phyloP scores from a whole-genome alignment of 2,113 vertebrate species.

The Tautogolabrus adspersus region DNA sequence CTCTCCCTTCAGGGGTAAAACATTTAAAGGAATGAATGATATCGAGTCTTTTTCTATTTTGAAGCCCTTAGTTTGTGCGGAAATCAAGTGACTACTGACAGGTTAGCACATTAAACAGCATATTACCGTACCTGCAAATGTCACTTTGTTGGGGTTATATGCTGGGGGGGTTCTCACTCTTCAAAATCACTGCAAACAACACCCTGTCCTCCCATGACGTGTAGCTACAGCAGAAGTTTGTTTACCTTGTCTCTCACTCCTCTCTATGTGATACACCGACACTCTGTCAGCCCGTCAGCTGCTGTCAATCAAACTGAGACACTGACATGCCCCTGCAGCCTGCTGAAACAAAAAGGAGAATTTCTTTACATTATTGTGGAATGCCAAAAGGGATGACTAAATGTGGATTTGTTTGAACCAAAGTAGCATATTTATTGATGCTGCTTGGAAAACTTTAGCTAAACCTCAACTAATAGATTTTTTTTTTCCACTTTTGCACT shows the following conservation, averaged over 20 bases:
- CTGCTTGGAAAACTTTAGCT: not conserved
- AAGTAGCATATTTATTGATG: not conserved
- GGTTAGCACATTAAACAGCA: not conserved
- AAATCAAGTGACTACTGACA: not conserved
- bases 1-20: too few species aligned
- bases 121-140: not conserved
- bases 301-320: slow-evolving; percentile 19
- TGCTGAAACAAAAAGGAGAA: not conserved
- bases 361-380: not conserved
- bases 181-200: slow-evolving; percentile 1
- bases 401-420: not conserved
- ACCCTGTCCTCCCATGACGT: not conserved
- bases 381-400: not conserved
- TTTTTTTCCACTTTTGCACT: not conserved
- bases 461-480: not conserved
- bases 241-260: not conserved
- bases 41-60: not conserved
- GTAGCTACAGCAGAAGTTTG: not conserved
- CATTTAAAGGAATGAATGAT: too few species aligned
- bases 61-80: not conserved
- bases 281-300: not conserved
- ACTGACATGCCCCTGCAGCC: not conserved
- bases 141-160: not conserved
- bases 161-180: not conserved
- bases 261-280: not conserved